These are phyloP conservation scores for Rhopalosiphum maidis DNA, from an alignment of 1,140 invertebrate species.

Conservation along the genomic window DNA sequence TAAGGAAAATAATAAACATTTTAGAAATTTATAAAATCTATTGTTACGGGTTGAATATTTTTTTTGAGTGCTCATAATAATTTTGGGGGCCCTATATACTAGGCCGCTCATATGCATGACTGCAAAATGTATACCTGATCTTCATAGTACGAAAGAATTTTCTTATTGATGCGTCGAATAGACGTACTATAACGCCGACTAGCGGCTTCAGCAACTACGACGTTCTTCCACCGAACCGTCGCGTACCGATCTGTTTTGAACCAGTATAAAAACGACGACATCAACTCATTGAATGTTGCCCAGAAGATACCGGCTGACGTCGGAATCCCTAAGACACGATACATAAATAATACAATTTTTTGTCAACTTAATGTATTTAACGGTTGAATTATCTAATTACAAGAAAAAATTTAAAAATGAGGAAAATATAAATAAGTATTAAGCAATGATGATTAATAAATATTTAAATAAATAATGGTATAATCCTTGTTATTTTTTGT, in stretches of 20 bases:
- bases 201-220: slow-evolving; percentile 62
- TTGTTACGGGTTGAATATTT: background rate
- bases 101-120: too few species aligned
- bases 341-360: too few species aligned
- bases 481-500: background rate
- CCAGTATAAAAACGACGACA: slow-evolving; percentile 73
- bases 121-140: background rate
- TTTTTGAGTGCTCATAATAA: background rate
- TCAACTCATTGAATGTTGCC: slow-evolving; percentile 71
- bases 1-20: background rate
- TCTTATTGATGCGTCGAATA: background rate
- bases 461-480: background rate
- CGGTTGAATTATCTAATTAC: too few species aligned
- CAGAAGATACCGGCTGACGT: slow-evolving; percentile 73
- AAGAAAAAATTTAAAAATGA: too few species aligned
- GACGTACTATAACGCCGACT: background rate
- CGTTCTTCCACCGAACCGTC: slow-evolving; percentile 72
- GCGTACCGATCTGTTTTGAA: slow-evolving; percentile 67
- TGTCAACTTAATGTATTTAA: too few species aligned
- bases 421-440: too few species aligned
- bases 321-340: slow-evolving; percentile 66
- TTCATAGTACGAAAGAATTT: slow-evolving; percentile 17
- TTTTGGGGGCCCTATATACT: background rate
- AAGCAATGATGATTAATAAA: background rate
- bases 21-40: background rate